phyloP scores from a whole-genome alignment of 2,113 vertebrate species.

The human (Homo sapiens) region GRCh38 chr5:166206001-166206500 shows the following conservation, averaged over 20 bases:
- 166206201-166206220: conserved; percentile 66
- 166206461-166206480: neutral
- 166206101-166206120: conserved; percentile 50
- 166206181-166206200: conserved; percentile 71
- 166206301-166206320: conserved; percentile 1
- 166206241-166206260: conserved; percentile 62
- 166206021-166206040: conserved; percentile 65
- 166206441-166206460: neutral
- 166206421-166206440: neutral
- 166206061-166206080: conserved; percentile 48
- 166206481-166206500: neutral
- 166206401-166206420: neutral
- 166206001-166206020: neutral
- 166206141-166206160: conserved; percentile 55
- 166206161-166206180: conserved; percentile 43
- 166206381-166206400: conserved; percentile 1
- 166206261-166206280: conserved; percentile 62
- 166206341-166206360: neutral
- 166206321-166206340: neutral
- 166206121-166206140: conserved; percentile 38
- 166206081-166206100: conserved; percentile 59
- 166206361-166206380: conserved; percentile 29
- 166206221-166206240: conserved; percentile 67
- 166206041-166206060: conserved; percentile 43
- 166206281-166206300: conserved; percentile 40